Evolutionary conservation across 2,797 vertebrate species (phyloP), one percentile per base, ranked within the genome.

Genomic region (Sebastolobus altivelis): DNA sequence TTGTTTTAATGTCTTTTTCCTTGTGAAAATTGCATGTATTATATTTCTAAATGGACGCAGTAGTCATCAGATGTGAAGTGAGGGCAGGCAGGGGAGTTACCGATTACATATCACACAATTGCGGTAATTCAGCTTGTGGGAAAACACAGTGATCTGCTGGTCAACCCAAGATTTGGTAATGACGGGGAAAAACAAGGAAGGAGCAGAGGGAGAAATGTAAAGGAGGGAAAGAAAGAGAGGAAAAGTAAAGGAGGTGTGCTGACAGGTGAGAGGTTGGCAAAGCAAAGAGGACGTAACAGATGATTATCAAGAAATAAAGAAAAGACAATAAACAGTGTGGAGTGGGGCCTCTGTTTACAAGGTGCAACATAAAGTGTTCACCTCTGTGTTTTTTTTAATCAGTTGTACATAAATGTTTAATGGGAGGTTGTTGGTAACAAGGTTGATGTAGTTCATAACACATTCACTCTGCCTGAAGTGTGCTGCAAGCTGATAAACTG

Each of bases 401-500:
- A 27, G 29, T 29, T n/a, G 18, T 59, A 29, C 40, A 20, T 76
- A 3, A 6, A 29, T 46, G 37, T 40, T 31, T 56, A 67, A 33
- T 52, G 18, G n/a, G 16, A 38, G 18, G 8, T 22, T 59, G 12
- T 22, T 59, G n/a, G 25, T 16, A 69, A 58, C 76, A 35, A 35
- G 1, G 29, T 18, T 56, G 49, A 58, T 65, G 59, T 27, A 59
- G 43, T 58, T 81, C 61, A 77, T 69, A 66, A 79, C 69, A 66
- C 54, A 12, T 52, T 13, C 35, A 40, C 65, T 69, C 70, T 37
- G 66, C 37, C 76, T 56, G 79, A 76, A 66, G 70, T 33, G 10
- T 16, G 59, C 60, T 65, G 69, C 69, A 65, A 86, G 70, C 69
- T 60, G 25, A 43, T 62, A 68, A 83, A 74, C 49, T 69, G 43